Evolutionary conservation across 2,113 vertebrate genomes (phyloP).

Genomic region (Mus musculus): DNA sequence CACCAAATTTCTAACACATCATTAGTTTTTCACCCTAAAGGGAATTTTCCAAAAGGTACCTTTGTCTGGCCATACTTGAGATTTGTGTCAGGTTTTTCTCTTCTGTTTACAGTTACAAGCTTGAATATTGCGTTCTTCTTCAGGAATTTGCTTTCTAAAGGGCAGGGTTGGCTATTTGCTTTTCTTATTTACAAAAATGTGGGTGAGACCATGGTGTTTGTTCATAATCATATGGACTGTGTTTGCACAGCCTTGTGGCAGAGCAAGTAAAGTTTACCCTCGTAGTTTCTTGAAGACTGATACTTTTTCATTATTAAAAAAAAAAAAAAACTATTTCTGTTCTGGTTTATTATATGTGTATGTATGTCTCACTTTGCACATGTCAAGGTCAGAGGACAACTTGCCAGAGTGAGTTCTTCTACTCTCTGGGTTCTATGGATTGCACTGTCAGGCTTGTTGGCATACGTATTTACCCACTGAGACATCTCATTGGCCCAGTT

Average conservation of each 20-base stretch:
- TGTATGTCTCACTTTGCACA: background rate
- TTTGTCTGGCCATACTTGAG: slow-evolving; percentile 1
- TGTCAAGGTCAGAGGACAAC: background rate
- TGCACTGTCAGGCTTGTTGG: background rate
- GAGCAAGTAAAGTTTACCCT: slow-evolving; percentile 35
- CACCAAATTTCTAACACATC: background rate
- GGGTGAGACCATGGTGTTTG: background rate
- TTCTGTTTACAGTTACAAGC: slow-evolving; percentile 50
- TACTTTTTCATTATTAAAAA: background rate
- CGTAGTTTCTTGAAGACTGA: slow-evolving; percentile 42
- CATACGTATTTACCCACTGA: background rate
- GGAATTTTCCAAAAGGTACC: slow-evolving; percentile 21
- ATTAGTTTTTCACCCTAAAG: slow-evolving; percentile 20
- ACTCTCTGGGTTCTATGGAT: no score
- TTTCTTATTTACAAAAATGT: slow-evolving; percentile 60
- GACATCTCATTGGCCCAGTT: background rate
- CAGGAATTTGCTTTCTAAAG: slow-evolving; percentile 64
- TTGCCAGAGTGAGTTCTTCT: background rate
- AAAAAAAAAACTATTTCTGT: background rate
- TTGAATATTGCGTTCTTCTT: slow-evolving; percentile 54
- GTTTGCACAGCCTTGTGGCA: slow-evolving; percentile 47
- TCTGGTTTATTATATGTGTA: background rate
- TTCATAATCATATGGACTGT: background rate
- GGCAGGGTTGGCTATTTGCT: slow-evolving; percentile 53
- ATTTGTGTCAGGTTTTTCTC: slow-evolving; percentile 51